Conservation (phyloP, 2,797 vertebrate species). For the Chelon auratus region DNA sequence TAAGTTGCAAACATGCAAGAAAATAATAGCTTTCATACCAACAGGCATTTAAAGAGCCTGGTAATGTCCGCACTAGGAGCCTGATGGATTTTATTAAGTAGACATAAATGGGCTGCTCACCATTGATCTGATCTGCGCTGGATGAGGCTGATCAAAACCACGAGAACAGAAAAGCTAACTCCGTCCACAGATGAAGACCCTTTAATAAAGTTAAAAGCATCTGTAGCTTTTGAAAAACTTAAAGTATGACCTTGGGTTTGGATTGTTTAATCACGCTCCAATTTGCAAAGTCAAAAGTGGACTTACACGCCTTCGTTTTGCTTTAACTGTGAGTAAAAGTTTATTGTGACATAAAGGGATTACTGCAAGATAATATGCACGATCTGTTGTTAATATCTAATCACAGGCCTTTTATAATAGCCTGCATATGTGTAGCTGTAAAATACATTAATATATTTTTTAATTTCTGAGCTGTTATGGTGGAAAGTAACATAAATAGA, state of each 20-base stretch:
- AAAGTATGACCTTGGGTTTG: background rate
- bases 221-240: background rate
- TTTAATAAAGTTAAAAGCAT: background rate
- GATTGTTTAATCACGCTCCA: background rate
- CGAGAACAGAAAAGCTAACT: slow-evolving; percentile 1
- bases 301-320: background rate
- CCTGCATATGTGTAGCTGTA: background rate
- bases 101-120: slow-evolving; percentile 17
- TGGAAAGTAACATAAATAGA: no score
- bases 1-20: slow-evolving; percentile 11
- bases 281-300: background rate
- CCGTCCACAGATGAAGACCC: background rate
- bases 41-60: slow-evolving; percentile 8
- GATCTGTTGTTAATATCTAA: slow-evolving; percentile 3
- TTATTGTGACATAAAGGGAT: background rate
- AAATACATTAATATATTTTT: background rate
- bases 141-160: slow-evolving; percentile 12
- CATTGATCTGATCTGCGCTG: slow-evolving; percentile 26
- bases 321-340: background rate
- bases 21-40: slow-evolving; percentile 12
- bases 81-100: slow-evolving; percentile 11
- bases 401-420: background rate
- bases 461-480: no score
- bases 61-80: slow-evolving; percentile 5
- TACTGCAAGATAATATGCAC: background rate